Evolutionary conservation across 53 echinoderm and acorn worm genomes (phyloP), one percentile per base, ranked within the genome.

Genomic region (Echinometra lucunter): DNA sequence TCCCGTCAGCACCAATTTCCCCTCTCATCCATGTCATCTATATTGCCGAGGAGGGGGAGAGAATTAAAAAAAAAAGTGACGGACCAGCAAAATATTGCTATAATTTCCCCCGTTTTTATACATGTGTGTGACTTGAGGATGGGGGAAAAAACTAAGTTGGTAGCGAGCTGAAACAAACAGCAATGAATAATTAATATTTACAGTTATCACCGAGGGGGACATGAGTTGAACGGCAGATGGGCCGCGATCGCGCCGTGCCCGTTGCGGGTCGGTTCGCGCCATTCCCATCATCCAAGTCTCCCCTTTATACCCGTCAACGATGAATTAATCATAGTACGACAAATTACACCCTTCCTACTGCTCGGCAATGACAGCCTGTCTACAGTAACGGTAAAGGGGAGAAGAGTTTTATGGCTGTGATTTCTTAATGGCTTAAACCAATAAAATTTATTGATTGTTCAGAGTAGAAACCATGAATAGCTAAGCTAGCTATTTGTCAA

Each of bases 161-260:
- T 0, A 57, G 16, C 17, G 53, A 88, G 57, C 34, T 88, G 88
- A 88, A 88, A 88, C 88, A 88, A 88, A 88, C 57, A 25, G 90
- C 90, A 90, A 90, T 90, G 90, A 90, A 90, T 90, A 90, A 90
- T 90, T 90, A 90, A 90, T 90, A 90, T 90, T 90, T 90, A 60
- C 90, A 9, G 58, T 90, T 58, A 90, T 66, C 90, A 90, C 90
- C 63, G 40, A 60, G 40, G 90, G 90, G 90, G 58, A 90, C 63
- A 60, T 17, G 90, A 7, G 44, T 4, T 5, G 11, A 56, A 42
- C 45, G 21, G 90, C 90, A 90, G 90, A 90, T 90, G 90, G 88
- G 38, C n/a, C n/a, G n/a, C 38, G 28, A 56, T 55, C 88, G 88
- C 49, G 49, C 78, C 78, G 30, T 30, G 32, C 56, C n/a, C 88